A percentile compares a stretch with the other conserved stretches of the same genome.
Conservation (phyloP, 2,797 vertebrate species). For the Denticeps clupeoides region DNA sequence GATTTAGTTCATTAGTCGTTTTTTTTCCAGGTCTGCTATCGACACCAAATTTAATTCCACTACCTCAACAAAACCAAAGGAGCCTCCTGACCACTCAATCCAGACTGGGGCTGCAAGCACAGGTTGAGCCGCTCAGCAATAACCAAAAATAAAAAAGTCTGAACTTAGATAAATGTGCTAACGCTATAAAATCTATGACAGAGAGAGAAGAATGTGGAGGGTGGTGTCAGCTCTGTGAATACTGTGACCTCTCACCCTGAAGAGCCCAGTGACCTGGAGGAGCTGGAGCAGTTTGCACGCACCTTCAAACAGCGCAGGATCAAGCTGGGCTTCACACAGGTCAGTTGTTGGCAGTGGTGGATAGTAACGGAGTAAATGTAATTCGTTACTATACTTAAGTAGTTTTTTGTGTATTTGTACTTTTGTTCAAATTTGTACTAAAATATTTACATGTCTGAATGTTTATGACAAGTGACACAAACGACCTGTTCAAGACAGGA, state of each 20-base stretch:
- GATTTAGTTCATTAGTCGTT: background rate
- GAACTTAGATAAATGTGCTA: too few relatives aligned
- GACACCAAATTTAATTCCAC: constrained; percentile 86
- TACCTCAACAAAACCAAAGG: constrained; percentile 95
- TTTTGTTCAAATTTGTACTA: too few relatives aligned
- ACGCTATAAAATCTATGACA: too few relatives aligned
- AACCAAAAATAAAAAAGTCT: too few relatives aligned
- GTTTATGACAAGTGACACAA: too few relatives aligned
- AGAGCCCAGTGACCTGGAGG: constrained; percentile 86
- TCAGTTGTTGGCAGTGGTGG: too few relatives aligned
- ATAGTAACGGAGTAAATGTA: too few relatives aligned
- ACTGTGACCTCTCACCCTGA: constrained; percentile 67
- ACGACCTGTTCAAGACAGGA: too few relatives aligned
- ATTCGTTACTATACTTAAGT: too few relatives aligned
- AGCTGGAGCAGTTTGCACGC: constrained; percentile 85
- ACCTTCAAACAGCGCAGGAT: constrained; percentile 90
- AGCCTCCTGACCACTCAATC: constrained; percentile 69
- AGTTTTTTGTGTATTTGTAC: too few relatives aligned
- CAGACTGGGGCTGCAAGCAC: constrained; percentile 73
- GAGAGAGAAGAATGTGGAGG: constrained; percentile 58
- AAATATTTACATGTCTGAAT: too few relatives aligned
- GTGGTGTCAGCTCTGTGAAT: constrained; percentile 43
- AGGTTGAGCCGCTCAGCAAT: constrained; percentile 51
- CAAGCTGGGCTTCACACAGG: constrained; percentile 90
- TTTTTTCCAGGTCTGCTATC: constrained; percentile 71